Evolutionary conservation across 1,140 invertebrate genomes (phyloP).

Genomic region (Bathynomus jamesi): DNA sequence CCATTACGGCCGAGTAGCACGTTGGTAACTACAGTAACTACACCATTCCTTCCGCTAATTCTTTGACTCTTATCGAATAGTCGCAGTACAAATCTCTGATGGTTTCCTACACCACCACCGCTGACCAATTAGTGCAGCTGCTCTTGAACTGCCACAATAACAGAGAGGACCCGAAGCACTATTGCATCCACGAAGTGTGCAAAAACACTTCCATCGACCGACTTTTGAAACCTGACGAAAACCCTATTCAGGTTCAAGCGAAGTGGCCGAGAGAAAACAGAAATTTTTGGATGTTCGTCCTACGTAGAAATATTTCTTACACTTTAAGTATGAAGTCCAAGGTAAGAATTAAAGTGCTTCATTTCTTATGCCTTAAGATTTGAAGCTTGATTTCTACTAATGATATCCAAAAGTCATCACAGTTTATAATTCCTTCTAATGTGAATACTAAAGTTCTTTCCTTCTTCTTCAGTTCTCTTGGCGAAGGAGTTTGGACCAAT

Average conservation of each 20-base stretch:
- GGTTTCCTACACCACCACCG: constrained; percentile 39
- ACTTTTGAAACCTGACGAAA: constrained; percentile 74
- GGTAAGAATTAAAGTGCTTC: background rate
- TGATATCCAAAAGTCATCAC: background rate
- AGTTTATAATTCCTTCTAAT: background rate
- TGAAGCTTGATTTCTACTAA: background rate
- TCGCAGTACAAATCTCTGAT: constrained; percentile 37
- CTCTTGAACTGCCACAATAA: constrained; percentile 52
- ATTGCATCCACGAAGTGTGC: constrained; percentile 77
- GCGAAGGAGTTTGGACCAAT: constrained; percentile 25
- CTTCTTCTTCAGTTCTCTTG: constrained; percentile 10
- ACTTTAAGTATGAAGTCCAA: background rate
- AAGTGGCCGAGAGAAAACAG: constrained; percentile 50
- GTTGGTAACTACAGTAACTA: too few species aligned
- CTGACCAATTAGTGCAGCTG: constrained; percentile 41
- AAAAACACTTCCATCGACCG: constrained; percentile 67
- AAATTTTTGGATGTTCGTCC: constrained; percentile 20
- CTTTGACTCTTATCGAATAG: constrained; percentile 8
- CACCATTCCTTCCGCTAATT: background rate
- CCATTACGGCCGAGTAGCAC: too few species aligned
- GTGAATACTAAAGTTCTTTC: background rate
- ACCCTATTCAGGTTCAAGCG: constrained; percentile 69
- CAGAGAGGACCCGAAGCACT: constrained; percentile 69
- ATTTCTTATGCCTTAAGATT: background rate
- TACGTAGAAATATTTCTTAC: constrained; percentile 7